These are phyloP conservation scores for Tenrec ecaudatus DNA, from an alignment of 2,113 vertebrate genomes.

Conservation along the genomic window DNA sequence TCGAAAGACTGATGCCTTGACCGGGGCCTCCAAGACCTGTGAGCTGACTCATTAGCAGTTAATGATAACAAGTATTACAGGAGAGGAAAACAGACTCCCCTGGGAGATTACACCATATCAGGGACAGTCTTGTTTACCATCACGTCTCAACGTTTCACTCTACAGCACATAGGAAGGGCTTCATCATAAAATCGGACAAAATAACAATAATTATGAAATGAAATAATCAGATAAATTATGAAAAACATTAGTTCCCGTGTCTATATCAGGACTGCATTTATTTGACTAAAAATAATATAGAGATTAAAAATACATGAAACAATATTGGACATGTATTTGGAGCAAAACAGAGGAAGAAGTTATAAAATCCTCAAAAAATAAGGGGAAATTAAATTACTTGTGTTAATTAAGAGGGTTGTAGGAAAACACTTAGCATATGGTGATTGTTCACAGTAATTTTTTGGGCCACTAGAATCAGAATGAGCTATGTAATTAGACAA, in stretches of 20 bases:
- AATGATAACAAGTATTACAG: not conserved
- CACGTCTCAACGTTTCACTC: not conserved
- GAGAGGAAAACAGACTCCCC: not conserved
- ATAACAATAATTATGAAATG: conserved; percentile 25
- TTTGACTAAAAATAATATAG: not conserved
- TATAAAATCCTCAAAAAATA: conserved; percentile 27
- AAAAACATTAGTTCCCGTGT: not conserved
- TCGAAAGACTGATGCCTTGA: not conserved
- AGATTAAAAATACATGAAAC: conserved; percentile 8
- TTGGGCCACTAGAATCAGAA: not conserved
- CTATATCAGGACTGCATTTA: not conserved
- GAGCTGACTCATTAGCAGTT: too few species aligned
- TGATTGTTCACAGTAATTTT: not conserved
- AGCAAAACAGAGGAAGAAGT: not conserved
- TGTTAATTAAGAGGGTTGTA: conserved; percentile 18
- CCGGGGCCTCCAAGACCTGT: not conserved
- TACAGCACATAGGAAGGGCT: not conserved
- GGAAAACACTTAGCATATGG: not conserved
- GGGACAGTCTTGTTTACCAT: not conserved
- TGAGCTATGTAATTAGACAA: conserved; percentile 54
- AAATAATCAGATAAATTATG: not conserved
- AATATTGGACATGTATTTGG: not conserved
- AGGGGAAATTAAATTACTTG: not conserved
- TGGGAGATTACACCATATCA: not conserved
- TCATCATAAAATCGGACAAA: not conserved